These are phyloP conservation scores for Drosophila imparisetae DNA, from an alignment of 2,888 invertebrate genomes.

Conservation along the genomic window DNA sequence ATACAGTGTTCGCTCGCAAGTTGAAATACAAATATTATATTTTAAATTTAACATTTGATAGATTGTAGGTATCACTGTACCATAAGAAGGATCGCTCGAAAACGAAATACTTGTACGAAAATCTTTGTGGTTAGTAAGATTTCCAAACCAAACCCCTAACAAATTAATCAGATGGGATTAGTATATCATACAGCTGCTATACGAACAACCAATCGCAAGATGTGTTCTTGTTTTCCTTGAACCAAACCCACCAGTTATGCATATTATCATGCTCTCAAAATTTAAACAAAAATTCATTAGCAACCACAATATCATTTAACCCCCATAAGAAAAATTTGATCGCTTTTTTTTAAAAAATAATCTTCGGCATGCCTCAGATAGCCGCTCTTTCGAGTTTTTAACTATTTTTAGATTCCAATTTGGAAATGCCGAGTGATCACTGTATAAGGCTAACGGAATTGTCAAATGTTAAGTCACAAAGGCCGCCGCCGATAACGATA, in stretches of 20 bases:
- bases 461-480: conserved; percentile 7
- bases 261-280: not conserved
- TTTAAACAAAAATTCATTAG: not conserved
- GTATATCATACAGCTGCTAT: not conserved
- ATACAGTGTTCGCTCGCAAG: not conserved
- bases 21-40: not conserved
- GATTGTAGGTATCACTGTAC: not conserved
- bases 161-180: not conserved
- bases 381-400: not conserved
- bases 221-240: rapidly evolving
- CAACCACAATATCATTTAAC: not conserved
- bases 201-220: not conserved
- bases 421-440: not conserved
- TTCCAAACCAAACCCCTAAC: not conserved
- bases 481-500: conserved; percentile 62
- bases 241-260: not conserved
- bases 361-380: not conserved
- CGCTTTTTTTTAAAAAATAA: not conserved
- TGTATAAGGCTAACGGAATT: conserved; percentile 1
- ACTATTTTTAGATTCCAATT: not conserved
- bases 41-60: not conserved
- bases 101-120: not conserved
- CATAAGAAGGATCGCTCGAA: too few relatives aligned
- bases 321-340: not conserved
- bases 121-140: not conserved